Conservation (phyloP, 2,888 invertebrate genomes). For the Eilema caniola region DNA sequence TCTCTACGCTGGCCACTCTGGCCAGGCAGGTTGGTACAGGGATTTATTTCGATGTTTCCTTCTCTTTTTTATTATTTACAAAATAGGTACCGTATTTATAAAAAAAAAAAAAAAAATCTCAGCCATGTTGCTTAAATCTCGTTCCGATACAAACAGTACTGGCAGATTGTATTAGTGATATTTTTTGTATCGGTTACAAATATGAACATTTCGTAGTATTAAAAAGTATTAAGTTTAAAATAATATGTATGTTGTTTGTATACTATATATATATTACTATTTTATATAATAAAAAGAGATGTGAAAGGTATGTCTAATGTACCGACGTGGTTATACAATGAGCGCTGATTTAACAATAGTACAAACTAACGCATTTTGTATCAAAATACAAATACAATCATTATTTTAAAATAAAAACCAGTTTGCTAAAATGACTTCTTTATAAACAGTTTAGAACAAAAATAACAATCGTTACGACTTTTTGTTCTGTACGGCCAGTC, state of each 20-base stretch:
- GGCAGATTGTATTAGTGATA: constrained; percentile 5
- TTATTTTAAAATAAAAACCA: constrained; percentile 3
- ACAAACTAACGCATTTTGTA: constrained; percentile 21
- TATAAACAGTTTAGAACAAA: too few relatives aligned
- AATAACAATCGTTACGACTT: too few relatives aligned
- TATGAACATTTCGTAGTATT: not conserved
- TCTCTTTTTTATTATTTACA: not conserved
- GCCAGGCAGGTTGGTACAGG: too few relatives aligned
- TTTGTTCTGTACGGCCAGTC: too few relatives aligned
- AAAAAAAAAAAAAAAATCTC: too few relatives aligned
- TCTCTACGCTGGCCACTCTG: too few relatives aligned
- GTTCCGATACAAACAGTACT: not conserved
- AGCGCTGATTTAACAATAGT: constrained; percentile 8
- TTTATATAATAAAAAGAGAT: not conserved
- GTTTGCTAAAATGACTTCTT: not conserved
- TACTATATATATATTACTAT: not conserved
- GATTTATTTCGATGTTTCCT: too few relatives aligned
- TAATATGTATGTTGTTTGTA: not conserved
- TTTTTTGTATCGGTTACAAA: constrained; percentile 9
- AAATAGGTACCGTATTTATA: not conserved
- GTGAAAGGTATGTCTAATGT: not conserved
- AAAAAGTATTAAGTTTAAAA: not conserved
- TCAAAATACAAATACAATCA: constrained; percentile 7
- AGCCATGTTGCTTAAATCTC: not conserved
- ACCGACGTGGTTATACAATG: not conserved